phyloP scores from a whole-genome alignment of 2,888 invertebrate species.

The Azorinus chamasolen region DNA sequence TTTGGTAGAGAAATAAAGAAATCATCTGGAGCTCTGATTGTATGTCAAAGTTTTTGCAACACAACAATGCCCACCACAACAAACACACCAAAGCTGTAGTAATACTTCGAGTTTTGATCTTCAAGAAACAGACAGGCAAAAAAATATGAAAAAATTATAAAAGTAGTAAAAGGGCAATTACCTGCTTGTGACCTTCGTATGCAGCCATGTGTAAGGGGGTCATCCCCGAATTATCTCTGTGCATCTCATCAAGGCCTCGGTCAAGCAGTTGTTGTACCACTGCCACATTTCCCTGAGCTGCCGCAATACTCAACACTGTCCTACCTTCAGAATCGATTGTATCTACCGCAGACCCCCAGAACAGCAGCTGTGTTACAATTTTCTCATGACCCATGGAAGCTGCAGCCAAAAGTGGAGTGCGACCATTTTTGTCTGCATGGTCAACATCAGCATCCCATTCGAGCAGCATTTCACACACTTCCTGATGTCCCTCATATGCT shows the following conservation, averaged over 20 bases:
- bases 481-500: conserved; percentile 89
- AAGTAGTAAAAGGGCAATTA: too few species aligned
- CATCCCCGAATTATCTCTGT: conserved; percentile 97
- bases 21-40: neutral
- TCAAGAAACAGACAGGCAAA: too few species aligned
- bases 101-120: too few species aligned
- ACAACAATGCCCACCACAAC: too few species aligned
- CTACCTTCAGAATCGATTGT: conserved; percentile 97
- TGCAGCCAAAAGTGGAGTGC: conserved; percentile 88
- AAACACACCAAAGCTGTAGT: too few species aligned
- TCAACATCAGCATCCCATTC: conserved; percentile 98
- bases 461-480: conserved; percentile 91
- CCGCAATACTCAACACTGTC: conserved; percentile 90
- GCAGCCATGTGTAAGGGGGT: conserved; percentile 98
- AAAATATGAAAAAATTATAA: too few species aligned
- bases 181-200: conserved; percentile 92
- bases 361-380: conserved; percentile 94
- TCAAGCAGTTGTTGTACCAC: conserved; percentile 94
- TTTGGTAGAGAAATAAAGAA: neutral
- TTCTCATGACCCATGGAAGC: conserved; percentile 96
- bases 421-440: conserved; percentile 90
- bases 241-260: conserved; percentile 90
- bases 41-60: neutral
- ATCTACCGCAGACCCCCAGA: conserved; percentile 98
- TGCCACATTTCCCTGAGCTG: conserved; percentile 89